Evolutionary conservation across 2,888 invertebrate genomes (phyloP).

Genomic region (Frankliniella fusca): DNA sequence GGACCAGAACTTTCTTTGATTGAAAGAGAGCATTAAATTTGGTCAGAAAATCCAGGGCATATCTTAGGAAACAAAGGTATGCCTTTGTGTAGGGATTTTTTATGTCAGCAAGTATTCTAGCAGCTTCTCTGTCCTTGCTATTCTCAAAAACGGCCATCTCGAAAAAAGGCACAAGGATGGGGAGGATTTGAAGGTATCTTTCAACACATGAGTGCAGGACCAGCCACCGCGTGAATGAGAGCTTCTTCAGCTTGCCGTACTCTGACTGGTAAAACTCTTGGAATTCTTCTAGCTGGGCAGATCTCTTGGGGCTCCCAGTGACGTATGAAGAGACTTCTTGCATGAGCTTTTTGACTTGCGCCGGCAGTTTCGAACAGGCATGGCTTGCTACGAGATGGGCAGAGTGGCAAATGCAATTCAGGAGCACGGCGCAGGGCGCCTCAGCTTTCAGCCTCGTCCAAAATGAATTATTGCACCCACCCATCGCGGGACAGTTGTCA

Average conservation of each 20-base stretch:
- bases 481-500: too few species aligned
- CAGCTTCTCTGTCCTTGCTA: slow-evolving; percentile 37
- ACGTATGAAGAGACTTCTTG: slow-evolving; percentile 35
- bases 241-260: slow-evolving; percentile 21
- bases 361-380: too few species aligned
- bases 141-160: slow-evolving; percentile 36
- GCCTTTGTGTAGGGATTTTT: slow-evolving; percentile 36
- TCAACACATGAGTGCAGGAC: slow-evolving; percentile 36
- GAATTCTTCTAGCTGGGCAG: slow-evolving; percentile 34
- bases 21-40: slow-evolving; percentile 38
- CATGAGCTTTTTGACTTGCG: slow-evolving; percentile 34
- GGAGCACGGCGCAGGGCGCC: too few species aligned
- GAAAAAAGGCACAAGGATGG: too few species aligned
- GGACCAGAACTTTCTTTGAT: slow-evolving; percentile 37
- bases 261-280: slow-evolving; percentile 34
- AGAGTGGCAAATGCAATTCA: too few species aligned
- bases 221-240: slow-evolving; percentile 36
- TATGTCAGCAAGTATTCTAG: slow-evolving; percentile 34
- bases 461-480: too few species aligned
- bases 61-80: slow-evolving; percentile 39
- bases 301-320: slow-evolving; percentile 37
- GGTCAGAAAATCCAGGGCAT: slow-evolving; percentile 38
- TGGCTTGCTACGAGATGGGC: too few species aligned
- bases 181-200: slow-evolving; percentile 16
- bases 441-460: too few species aligned